Evolutionary conservation across 2,888 invertebrate species (phyloP).

Genomic region (Sepiola atlantica): DNA sequence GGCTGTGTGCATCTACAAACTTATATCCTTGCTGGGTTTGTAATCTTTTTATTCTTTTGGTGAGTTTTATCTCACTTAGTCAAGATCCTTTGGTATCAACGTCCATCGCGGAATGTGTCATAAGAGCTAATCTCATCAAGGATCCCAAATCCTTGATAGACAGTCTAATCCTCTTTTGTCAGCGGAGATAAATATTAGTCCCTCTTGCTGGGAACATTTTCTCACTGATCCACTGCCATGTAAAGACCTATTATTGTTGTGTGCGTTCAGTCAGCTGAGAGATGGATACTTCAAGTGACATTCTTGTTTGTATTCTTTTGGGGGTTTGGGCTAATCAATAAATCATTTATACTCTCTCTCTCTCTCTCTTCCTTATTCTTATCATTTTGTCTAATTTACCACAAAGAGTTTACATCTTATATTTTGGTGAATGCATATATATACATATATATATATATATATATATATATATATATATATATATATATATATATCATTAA

Average conservation of each 20-base stretch:
- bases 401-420: neutral
- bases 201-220: neutral
- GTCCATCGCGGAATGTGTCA: neutral
- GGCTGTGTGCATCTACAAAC: neutral
- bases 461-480: neutral
- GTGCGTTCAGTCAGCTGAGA: neutral
- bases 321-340: neutral
- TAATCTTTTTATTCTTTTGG: neutral
- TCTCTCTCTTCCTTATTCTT: neutral
- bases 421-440: too few relatives aligned
- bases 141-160: neutral
- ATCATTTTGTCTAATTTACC: neutral
- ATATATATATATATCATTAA: neutral
- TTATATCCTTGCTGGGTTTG: neutral
- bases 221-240: neutral
- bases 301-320: neutral
- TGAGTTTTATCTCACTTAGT: neutral
- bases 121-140: neutral
- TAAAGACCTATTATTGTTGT: neutral
- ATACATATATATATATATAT: neutral
- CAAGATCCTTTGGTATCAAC: conserved; percentile 15
- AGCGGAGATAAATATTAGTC: conserved; percentile 32
- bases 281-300: conserved; percentile 19
- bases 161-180: conserved; percentile 32
- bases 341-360: neutral